phyloP scores from a whole-genome alignment of 2,113 vertebrate species.

The cat (Felis catus) region F.catus_Fca126_mat1.0 CM031421.1:82579501-82580000 shows the following conservation, averaged over 20 bases:
- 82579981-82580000: background rate
- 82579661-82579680: background rate
- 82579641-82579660: background rate
- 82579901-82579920: conserved; percentile 32
- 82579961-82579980: background rate
- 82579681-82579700: background rate
- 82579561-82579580: background rate
- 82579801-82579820: conserved; percentile 39
- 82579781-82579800: background rate
- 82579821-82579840: conserved; percentile 14
- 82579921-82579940: background rate
- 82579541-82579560: background rate
- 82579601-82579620: background rate
- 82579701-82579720: background rate
- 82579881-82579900: conserved; percentile 21
- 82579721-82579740: background rate
- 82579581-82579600: background rate
- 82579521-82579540: background rate
- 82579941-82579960: background rate
- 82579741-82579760: background rate
- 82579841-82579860: background rate
- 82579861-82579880: conserved; percentile 21
- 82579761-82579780: conserved; percentile 34
- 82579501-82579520: background rate
- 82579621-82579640: background rate